Evolutionary conservation across 2,797 vertebrate genomes (phyloP).

Genomic region (Cyclopterus lumpus): DNA sequence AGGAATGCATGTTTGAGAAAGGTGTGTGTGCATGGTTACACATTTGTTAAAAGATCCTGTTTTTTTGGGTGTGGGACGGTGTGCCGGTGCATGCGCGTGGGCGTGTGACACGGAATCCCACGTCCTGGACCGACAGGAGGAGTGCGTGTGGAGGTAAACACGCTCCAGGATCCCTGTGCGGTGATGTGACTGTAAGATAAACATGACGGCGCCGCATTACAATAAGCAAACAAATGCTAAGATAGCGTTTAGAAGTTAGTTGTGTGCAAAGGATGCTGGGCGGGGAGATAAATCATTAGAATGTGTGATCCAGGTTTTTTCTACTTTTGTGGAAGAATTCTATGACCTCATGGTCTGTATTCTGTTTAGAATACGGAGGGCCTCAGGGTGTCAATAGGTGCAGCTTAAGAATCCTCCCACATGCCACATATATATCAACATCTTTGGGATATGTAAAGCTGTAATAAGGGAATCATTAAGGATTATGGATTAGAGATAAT

Average conservation of each 20-base stretch:
- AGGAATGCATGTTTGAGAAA: constrained; percentile 87
- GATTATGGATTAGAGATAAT: background rate
- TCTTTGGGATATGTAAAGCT: background rate
- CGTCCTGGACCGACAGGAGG: constrained; percentile 70
- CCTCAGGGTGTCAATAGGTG: background rate
- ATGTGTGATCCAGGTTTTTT: background rate
- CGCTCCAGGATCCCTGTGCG: constrained; percentile 74
- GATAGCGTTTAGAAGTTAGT: background rate
- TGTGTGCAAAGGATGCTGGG: background rate
- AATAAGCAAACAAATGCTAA: constrained; percentile 58
- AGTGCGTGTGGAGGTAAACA: constrained; percentile 71
- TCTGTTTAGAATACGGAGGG: background rate
- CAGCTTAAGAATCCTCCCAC: background rate
- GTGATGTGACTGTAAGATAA: constrained; percentile 43
- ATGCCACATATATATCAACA: background rate
- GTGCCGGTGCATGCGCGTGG: constrained; percentile 45
- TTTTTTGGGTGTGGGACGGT: constrained; percentile 82
- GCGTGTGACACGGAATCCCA: constrained; percentile 77
- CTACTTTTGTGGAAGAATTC: background rate
- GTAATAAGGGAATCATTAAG: background rate
- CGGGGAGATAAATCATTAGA: background rate
- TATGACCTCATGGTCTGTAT: no score
- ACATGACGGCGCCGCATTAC: constrained; percentile 41
- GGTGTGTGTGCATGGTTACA: constrained; percentile 85
- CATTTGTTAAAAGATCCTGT: constrained; percentile 87